Base-by-base conservation (phyloP, 1,140 invertebrate genomes). In the Macrobrachium rosenbergii region DNA sequence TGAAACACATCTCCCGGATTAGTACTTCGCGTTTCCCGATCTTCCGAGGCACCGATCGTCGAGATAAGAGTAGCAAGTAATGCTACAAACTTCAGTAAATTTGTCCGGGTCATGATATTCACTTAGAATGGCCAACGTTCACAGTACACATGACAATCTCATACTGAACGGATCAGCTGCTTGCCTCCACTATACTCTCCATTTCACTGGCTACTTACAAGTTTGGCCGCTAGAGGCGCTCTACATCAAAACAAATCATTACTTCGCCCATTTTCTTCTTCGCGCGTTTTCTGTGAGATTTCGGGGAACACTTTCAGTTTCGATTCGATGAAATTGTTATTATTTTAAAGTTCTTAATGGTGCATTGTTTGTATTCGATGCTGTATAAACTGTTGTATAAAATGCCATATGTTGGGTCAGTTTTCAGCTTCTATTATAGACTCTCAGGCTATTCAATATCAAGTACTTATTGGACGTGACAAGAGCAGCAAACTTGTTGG, bases 211-310 rank as follows among this genome's bases (percentile, higher is more conserved):
- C n/a, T 7, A 59, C 21, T 87, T 87, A 10, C 11, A 7, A 10
- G 0, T 23, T 14, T 63, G 6, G 64, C 84, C 84, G 84, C 84
- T 23, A 87, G 84, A 52, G 78, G 84, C 78, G 84, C 78, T 59
- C 84, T 5, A 21, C 12, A 81, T 67, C 84, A 87, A 87, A 87
- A 87, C 84, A 87, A 87, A 87, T 87, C 84, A 81, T 87, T 87
- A 87, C 59, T 28, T 28, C 6, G 12, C 45, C 64, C 84, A 64
- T 81, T 87, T 75, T 87, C 84, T 87, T 37, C 19, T 21, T 37
- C 77, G 21, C 67, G 78, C 62, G 17, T 19, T 37, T 37, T 64
- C n/a, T 81, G 43, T 23, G 78, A 21, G n/a, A 23, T 43, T 45
- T 62, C 63, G 78, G 52, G 52, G 52, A 52, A 52, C 52, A 45